These are phyloP conservation scores for Aplysia californica DNA, from an alignment of 1,140 invertebrate genomes.

Conservation along the genomic window DNA sequence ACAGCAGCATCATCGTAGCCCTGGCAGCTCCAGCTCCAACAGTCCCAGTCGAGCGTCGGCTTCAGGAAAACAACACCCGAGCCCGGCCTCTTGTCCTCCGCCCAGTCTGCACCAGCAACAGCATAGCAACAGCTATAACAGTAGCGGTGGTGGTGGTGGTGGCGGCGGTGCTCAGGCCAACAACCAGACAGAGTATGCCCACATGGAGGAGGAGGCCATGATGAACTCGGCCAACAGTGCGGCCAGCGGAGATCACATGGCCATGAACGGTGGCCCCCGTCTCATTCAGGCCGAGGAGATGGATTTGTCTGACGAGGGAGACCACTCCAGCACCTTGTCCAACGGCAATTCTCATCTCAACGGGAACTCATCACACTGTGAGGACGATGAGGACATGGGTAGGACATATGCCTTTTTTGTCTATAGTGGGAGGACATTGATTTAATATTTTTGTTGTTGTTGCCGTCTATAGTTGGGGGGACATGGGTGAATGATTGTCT, in stretches of 20 bases:
- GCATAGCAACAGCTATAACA: conserved; percentile 23
- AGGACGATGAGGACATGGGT: conserved; percentile 66
- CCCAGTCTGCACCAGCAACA: conserved; percentile 15
- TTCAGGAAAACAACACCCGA: conserved; percentile 13
- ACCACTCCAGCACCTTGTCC: conserved; percentile 51
- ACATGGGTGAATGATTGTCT: no score
- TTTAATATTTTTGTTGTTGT: neutral
- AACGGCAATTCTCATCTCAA: conserved; percentile 75
- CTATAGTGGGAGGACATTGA: neutral
- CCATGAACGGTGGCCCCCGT: conserved; percentile 56
- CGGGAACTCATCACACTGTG: conserved; percentile 70
- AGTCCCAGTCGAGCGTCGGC: conserved; percentile 55
- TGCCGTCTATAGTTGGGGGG: no score
- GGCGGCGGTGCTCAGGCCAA: conserved; percentile 14
- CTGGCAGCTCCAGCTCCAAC: conserved; percentile 50
- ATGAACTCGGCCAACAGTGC: conserved; percentile 72
- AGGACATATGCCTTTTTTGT: conserved; percentile 29
- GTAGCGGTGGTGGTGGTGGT: conserved; percentile 32
- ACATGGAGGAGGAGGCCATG: conserved; percentile 65
- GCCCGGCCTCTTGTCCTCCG: conserved; percentile 15
- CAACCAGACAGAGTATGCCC: neutral
- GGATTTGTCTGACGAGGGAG: conserved; percentile 71
- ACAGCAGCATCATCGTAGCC: conserved; percentile 15
- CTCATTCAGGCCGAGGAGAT: conserved; percentile 70
- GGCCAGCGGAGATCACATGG: conserved; percentile 68